Evolutionary conservation across 2,888 invertebrate genomes (phyloP).

Genomic region (Tinea semifulvella): DNA sequence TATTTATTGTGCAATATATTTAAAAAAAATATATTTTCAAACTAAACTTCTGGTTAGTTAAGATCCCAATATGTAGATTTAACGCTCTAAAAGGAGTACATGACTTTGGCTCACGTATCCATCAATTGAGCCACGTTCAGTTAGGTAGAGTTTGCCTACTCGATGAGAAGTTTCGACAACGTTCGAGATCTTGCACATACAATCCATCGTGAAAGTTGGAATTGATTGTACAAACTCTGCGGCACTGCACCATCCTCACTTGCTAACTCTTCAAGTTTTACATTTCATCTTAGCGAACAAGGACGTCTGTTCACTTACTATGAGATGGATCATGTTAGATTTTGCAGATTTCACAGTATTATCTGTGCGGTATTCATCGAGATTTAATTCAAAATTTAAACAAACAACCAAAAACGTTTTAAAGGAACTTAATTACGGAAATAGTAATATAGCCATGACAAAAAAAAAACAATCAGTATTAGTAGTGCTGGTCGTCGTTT

Average conservation of each 20-base stretch:
- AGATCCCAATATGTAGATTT: constrained; percentile 1
- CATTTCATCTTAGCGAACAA: constrained; percentile 23
- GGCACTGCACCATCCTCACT: constrained; percentile 22
- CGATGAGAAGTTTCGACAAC: constrained; percentile 13
- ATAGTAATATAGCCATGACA: too few species aligned
- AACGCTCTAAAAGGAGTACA: not conserved
- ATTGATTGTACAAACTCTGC: constrained; percentile 37
- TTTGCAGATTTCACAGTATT: too few species aligned
- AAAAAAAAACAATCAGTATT: too few species aligned
- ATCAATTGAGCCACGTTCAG: constrained; percentile 13
- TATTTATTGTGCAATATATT: too few species aligned
- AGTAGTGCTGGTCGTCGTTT: too few species aligned
- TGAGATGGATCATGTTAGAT: too few species aligned
- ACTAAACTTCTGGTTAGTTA: too few species aligned
- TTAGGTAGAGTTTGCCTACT: constrained; percentile 10
- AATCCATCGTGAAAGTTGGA: constrained; percentile 30
- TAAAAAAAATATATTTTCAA: too few species aligned
- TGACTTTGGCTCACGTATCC: constrained; percentile 1
- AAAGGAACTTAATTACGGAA: too few species aligned
- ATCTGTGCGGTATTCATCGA: too few species aligned
- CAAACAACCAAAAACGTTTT: too few species aligned
- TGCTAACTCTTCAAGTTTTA: constrained; percentile 30
- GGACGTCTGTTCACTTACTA: constrained; percentile 7
- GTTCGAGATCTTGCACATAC: constrained; percentile 22
- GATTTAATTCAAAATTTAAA: too few species aligned